phyloP scores from a whole-genome alignment of 2,113 vertebrate genomes.

The Nesogale talazaci region DNA sequence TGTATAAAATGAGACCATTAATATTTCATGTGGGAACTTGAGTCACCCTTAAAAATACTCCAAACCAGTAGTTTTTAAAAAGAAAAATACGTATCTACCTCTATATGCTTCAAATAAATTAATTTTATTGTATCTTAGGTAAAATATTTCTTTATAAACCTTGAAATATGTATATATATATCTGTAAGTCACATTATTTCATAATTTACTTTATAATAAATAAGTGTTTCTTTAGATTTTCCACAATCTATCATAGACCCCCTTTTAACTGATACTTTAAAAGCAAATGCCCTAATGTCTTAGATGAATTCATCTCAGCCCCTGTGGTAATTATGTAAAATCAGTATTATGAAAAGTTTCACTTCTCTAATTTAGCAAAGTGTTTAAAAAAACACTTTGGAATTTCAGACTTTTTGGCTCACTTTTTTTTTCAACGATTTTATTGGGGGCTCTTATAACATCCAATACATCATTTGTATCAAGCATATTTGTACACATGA shows the following conservation, averaged over 20 bases:
- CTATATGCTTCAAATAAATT: conserved; percentile 62
- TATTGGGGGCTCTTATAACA: too few species aligned
- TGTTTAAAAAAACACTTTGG: not conserved
- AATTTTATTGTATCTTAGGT: conserved; percentile 55
- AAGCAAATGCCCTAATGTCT: not conserved
- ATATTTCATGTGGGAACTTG: conserved; percentile 85
- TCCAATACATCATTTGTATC: too few species aligned
- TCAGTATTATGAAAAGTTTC: too few species aligned
- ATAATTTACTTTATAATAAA: not conserved
- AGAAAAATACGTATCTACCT: conserved; percentile 63
- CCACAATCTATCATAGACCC: too few species aligned
- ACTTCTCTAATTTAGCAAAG: too few species aligned
- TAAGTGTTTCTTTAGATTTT: too few species aligned
- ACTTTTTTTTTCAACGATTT: too few species aligned
- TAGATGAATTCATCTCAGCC: not conserved
- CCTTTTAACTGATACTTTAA: not conserved
- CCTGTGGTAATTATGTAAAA: not conserved
- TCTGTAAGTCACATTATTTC: not conserved
- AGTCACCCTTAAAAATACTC: conserved; percentile 83
- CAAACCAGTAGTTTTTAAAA: conserved; percentile 76
- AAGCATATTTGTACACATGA: too few species aligned
- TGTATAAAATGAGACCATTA: conserved; percentile 82
- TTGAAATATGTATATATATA: conserved; percentile 55
- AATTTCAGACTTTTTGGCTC: not conserved
- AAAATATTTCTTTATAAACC: conserved; percentile 80